Evolutionary conservation across 2,888 invertebrate genomes (phyloP), one percentile per base, ranked within the genome.

Genomic region (Branchipolynoe longqiensis): DNA sequence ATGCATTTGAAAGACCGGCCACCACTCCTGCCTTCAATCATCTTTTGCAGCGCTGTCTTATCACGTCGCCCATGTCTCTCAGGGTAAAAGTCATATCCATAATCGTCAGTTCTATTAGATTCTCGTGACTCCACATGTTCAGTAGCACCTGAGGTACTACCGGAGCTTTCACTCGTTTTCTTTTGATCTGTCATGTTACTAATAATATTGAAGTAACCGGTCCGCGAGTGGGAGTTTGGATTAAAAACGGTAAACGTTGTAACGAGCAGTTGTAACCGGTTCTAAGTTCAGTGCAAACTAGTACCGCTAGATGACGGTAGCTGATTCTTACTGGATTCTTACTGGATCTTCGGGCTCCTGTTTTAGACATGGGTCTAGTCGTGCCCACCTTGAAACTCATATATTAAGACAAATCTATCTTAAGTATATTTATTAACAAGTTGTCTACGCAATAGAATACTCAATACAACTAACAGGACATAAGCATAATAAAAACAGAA

Each of bases 1-100:
- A 98, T 97, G 92, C 98, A 98, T 93, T 96, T 96, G 0, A 96
- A 82, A 56, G 81, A 54, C 40, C 86, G 40, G 38, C 81, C 64
- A 31, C 88, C 84, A 36, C 78, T 74, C 74, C 89, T 81, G 59
- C 88, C 88, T 59, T 86, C 83, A 54, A 85, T 82, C 62, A 88
- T 40, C 86, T 85, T 82, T 59, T 59, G 41, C 64, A 82, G 33
- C 28, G 84, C 54, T 36, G 86, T 36, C 82, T 84, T 85, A 12
- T 82, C 82, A 8, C 40, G 41, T 38, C 83, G 54, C 58, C 88
- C 88, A 25, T 58, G 56, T 25, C 84, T 31, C 25, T 84, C 84
- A n/a, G 74, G 78, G 58, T 73, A 84, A 59, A 74, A 84, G 25
- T 85, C 85, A 36, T 82, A 85, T 0, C 82, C 85, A 62, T 82